A percentile compares a stretch with the other conserved stretches of the same genome.
These are phyloP conservation scores for Rhynchotus rufescens DNA, from an alignment of 2,797 vertebrate species.

Conservation along the genomic window DNA sequence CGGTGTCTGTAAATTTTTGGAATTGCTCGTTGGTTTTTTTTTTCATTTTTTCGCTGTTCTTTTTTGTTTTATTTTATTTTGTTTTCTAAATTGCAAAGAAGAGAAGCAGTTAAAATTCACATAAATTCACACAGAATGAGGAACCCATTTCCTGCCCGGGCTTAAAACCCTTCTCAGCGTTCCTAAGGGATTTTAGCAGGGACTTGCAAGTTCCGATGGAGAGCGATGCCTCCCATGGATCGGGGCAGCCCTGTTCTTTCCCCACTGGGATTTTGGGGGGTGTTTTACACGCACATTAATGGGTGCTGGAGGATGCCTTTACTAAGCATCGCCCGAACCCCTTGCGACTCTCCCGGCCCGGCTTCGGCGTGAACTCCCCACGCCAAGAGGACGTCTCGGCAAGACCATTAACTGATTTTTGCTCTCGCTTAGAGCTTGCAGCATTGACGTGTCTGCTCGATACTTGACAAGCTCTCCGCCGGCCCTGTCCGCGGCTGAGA, in stretches of 20 bases:
- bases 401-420: conserved; percentile 79
- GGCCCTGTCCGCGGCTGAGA: conserved; percentile 18
- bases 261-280: neutral
- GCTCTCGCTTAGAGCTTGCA: conserved; percentile 69
- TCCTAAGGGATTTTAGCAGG: accelerated
- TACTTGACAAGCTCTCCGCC: conserved; percentile 62
- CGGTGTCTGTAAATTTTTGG: accelerated
- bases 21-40: neutral
- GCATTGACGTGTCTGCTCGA: conserved; percentile 71
- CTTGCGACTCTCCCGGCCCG: neutral
- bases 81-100: neutral
- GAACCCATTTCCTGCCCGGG: neutral
- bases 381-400: conserved; percentile 35
- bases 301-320: neutral
- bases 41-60: neutral
- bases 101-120: neutral
- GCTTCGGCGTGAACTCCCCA: neutral
- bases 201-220: neutral
- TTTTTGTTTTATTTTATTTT: no score
- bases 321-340: neutral
- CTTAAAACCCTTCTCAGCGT: neutral
- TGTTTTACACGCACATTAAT: neutral
- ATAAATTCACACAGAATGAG: neutral
- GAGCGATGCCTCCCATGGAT: neutral
- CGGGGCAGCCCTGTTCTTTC: neutral